A percentile compares a stretch with the other conserved stretches of the same genome.
Conservation (phyloP, 2,113 vertebrate species). For the Pterocles burchelli region DNA sequence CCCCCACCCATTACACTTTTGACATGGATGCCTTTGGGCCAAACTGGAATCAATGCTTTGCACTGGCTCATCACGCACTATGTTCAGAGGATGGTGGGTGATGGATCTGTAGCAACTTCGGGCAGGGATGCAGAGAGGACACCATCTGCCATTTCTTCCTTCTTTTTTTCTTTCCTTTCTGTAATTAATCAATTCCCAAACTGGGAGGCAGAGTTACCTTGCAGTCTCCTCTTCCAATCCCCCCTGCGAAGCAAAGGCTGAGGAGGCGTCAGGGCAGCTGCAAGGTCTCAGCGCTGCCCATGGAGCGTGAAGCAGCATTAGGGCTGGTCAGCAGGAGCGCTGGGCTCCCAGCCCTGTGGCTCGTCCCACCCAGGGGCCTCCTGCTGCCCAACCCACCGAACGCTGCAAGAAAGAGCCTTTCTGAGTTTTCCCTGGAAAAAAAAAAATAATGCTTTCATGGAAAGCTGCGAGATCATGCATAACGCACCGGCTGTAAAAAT, state of each 20-base stretch:
- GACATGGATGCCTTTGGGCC: background rate
- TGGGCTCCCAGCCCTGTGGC: background rate
- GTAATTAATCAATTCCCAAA: background rate
- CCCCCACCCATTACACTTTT: background rate
- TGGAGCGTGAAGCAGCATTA: background rate
- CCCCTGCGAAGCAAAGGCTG: background rate
- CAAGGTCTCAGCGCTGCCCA: background rate
- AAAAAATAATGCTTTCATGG: background rate
- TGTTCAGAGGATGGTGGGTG: background rate
- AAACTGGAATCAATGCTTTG: background rate
- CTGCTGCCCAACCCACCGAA: background rate
- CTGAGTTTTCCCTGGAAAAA: background rate
- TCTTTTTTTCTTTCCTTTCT: background rate
- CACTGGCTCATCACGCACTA: background rate
- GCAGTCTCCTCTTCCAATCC: background rate
- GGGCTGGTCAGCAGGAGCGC: background rate
- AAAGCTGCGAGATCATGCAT: background rate
- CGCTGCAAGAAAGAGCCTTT: background rate
- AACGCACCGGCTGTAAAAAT: background rate
- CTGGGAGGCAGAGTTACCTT: background rate
- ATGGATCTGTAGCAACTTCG: constrained; percentile 21
- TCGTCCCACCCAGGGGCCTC: background rate
- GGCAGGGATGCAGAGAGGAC: constrained; percentile 22
- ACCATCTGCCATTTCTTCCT: constrained; percentile 18
- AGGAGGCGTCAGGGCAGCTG: background rate